These are phyloP conservation scores for Corythoichthys haematopterus DNA, from an alignment of 2,113 vertebrate genomes.

Conservation along the genomic window DNA sequence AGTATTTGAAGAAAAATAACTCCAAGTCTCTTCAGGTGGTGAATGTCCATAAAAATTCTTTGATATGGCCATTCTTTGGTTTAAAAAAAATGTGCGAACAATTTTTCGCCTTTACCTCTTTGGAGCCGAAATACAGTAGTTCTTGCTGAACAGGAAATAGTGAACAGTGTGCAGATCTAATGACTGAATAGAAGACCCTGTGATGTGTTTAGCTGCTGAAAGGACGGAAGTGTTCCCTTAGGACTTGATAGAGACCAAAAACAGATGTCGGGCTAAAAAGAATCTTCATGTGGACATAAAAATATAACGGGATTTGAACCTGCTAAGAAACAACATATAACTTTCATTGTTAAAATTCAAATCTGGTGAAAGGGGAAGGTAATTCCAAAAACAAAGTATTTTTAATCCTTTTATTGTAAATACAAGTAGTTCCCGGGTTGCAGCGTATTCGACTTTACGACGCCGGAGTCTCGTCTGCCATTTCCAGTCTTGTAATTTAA, in stretches of 20 bases:
- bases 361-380: background rate
- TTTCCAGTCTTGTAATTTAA: too few relatives aligned
- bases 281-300: background rate
- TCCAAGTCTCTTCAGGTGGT: background rate
- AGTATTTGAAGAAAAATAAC: background rate
- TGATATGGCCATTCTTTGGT: background rate
- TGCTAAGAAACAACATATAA: background rate
- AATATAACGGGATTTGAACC: background rate
- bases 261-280: background rate
- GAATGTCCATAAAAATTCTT: background rate
- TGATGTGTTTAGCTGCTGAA: constrained; percentile 3
- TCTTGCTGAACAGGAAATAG: background rate
- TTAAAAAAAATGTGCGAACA: background rate
- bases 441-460: too few relatives aligned
- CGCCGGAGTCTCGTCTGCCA: too few relatives aligned
- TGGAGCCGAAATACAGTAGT: background rate
- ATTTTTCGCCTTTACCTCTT: background rate
- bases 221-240: constrained; percentile 1
- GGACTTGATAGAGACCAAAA: background rate
- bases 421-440: too few relatives aligned
- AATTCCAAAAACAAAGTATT: too few relatives aligned
- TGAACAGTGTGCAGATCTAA: background rate
- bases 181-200: background rate
- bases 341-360: background rate
- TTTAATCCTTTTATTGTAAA: too few relatives aligned